A percentile compares a stretch with the other conserved stretches of the same genome.
Evolutionary conservation across 2,797 vertebrate genomes (phyloP).

Genomic region (Ibycter americanus): DNA sequence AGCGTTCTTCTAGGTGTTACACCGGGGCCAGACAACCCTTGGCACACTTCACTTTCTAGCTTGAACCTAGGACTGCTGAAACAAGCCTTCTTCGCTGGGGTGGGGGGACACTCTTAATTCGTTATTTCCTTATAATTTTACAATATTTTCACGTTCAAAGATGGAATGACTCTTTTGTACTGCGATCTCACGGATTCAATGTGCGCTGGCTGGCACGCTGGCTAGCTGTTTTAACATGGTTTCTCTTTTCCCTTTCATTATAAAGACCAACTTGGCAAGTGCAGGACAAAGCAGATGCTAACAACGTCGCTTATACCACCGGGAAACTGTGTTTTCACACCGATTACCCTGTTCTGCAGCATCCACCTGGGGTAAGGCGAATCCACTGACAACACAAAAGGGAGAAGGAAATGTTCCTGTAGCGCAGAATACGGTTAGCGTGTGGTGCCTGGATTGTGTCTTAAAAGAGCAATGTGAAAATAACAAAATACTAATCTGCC

Average conservation of each 20-base stretch:
- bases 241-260: slow-evolving; percentile 45
- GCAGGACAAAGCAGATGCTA: slow-evolving; percentile 90
- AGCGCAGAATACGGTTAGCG: neutral
- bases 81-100: neutral
- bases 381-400: neutral
- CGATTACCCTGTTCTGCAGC: slow-evolving; percentile 90
- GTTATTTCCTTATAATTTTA: neutral
- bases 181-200: neutral
- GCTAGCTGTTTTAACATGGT: slow-evolving; percentile 16
- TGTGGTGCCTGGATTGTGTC: neutral
- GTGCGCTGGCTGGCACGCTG: neutral
- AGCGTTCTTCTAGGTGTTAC: fast-evolving
- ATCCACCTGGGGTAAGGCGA: slow-evolving; percentile 91
- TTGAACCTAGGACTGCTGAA: neutral
- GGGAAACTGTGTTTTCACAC: slow-evolving; percentile 90
- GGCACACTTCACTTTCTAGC: neutral
- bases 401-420: neutral
- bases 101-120: neutral
- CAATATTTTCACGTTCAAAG: neutral
- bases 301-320: slow-evolving; percentile 94
- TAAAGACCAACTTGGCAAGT: slow-evolving; percentile 95
- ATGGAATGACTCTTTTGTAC: neutral
- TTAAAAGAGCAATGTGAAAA: neutral
- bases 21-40: neutral
- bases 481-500: fast-evolving